Percentiles rank a stretch among this genome's conserved stretches.
These are phyloP conservation scores for Drosophila varians DNA, from an alignment of 1,140 invertebrate species.

Conservation along the genomic window DNA sequence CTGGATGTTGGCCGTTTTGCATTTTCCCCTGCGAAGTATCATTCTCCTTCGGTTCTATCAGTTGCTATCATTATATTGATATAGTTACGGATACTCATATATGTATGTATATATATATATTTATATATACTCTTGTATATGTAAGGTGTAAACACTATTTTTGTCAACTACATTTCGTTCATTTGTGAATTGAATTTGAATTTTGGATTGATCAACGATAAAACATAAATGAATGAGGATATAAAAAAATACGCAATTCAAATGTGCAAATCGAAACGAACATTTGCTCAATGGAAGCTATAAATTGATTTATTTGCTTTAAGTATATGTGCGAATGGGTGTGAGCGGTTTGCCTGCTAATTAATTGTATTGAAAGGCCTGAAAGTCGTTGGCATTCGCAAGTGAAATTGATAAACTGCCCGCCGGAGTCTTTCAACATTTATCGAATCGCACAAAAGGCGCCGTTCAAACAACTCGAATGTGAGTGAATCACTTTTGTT, in stretches of 20 bases:
- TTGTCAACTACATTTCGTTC: constrained; percentile 43
- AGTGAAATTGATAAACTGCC: constrained; percentile 14
- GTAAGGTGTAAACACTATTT: constrained; percentile 45
- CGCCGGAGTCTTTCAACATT: constrained; percentile 1
- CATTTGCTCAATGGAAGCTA: constrained; percentile 21
- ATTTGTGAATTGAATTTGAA: constrained; percentile 43
- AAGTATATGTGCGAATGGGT: constrained; percentile 5
- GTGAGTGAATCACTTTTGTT: constrained; percentile 1
- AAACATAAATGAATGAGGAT: neutral
- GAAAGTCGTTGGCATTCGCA: constrained; percentile 15
- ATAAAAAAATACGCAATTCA: constrained; percentile 19
- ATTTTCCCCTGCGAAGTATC: neutral
- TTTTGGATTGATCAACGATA: neutral
- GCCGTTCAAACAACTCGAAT: neutral
- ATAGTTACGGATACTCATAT: constrained; percentile 40
- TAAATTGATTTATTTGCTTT: constrained; percentile 28
- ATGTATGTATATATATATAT: constrained; percentile 23
- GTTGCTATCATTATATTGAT: constrained; percentile 50
- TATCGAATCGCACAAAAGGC: constrained; percentile 14
- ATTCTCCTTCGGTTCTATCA: constrained; percentile 9
- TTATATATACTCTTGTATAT: constrained; percentile 34
- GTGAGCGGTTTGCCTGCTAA: constrained; percentile 1
- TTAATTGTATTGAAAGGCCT: constrained; percentile 19
- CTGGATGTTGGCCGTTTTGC: neutral
- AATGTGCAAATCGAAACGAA: constrained; percentile 23